Evolutionary conservation across 2,888 invertebrate genomes (phyloP), one percentile per base, ranked within the genome.

Genomic region (Pheosia gnoma): DNA sequence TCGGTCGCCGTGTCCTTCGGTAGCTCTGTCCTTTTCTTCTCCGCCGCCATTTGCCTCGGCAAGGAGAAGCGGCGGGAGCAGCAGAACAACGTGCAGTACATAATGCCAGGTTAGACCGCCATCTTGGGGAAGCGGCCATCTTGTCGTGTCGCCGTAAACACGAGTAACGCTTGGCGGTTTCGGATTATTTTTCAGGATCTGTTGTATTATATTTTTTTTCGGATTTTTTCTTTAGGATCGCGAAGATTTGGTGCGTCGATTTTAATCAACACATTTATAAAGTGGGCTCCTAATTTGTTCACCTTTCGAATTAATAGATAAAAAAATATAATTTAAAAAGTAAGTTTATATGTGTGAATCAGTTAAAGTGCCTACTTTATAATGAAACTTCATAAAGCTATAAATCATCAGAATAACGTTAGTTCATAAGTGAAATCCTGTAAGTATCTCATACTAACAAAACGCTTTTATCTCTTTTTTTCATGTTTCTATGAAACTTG

Each of bases 61-160:
- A 95, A 95, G 88, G 97, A 97, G 89, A 95, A 96, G 79, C 95
- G 95, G 71, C 95, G 95, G 75, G 96, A 96, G 84, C 95, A 95
- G 77, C 95, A 95, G 83, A 95, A 96, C 85, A 97, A 97, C 90
- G 96, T 97, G 94, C 97, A 97, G 91, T 97, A 97, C 95, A 96
- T 97, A 84, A 97, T 97, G 97, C 97, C 97, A 96, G 97, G 97
- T 97, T 94, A 94, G 93, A 84, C 88, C 86, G 90, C 89, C 88
- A 87, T 86, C 57, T 84, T 82, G 81, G 62, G 62, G 62, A 67
- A 71, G 75, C 74, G 74, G 76, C 85, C 85, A 87, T 86, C 60
- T 85, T 82, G 83, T 60, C 65, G 67, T 65, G 71, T 74, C 77
- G 11, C 25, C 70, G 75, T 61, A 62, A 55, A 9, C 37, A 36